Evolutionary conservation across 2,888 invertebrate species (phyloP), one percentile per base, ranked within the genome.

Genomic region (Leucophora obtusa): DNA sequence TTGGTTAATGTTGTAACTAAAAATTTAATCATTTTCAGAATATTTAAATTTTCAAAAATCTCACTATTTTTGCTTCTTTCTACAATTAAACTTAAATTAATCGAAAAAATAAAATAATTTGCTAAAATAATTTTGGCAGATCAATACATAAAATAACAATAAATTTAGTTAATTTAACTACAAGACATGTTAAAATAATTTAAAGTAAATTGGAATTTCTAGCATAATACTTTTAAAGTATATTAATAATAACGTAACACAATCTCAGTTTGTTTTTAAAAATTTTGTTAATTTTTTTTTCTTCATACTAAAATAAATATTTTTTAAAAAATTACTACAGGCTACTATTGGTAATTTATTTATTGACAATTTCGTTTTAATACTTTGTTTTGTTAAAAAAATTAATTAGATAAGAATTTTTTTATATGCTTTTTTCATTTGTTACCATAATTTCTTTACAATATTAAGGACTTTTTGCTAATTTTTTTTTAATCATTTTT

Each of bases 191-290:
- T 83, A 83, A 83, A 82, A 71, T 65, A 73, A 62, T 53, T 70
- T 56, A 59, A 73, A 81, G 66, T 81, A 78, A 79, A 79, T 76
- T 83, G 84, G 84, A 84, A 84, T 84, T 83, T 65, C 84, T 84
- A 83, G 81, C 71, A 82, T 84, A 84, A 84, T 84, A 84, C 84
- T 84, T 83, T 79, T 82, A 77, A 81, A 81, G 77, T 74, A 76
- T 70, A 51, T 15, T 69, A 65, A n/a, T 65, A 35, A 51, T 38
- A 28, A 58, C 33, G 33, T 54, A 51, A 63, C 63, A 69, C 38
- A 73, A 82, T 79, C 35, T 79, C 58, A 70, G 59, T 56, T 71
- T 60, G 58, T 51, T 80, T 56, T 62, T 62, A 47, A 74, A 51
- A 47, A n/a, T 65, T 65, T 66, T 58, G 33, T 75, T 72, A 33